Conservation (phyloP, 1,140 invertebrate genomes). For the Drosophila murphyi region DNA sequence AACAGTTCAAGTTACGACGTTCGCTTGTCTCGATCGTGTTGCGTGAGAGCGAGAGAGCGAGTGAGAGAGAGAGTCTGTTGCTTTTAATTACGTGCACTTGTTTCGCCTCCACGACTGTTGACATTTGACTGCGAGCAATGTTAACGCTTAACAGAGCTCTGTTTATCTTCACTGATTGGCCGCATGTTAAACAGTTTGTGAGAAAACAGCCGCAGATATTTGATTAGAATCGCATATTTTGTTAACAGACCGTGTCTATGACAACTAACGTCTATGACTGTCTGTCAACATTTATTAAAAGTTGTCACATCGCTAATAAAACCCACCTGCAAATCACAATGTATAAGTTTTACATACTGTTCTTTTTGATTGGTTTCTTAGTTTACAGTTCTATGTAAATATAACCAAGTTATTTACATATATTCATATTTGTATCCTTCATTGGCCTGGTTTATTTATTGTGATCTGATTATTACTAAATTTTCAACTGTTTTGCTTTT, state of each 20-base stretch:
- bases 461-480: no score
- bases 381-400: conserved; percentile 22
- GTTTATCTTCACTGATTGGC: conserved; percentile 70
- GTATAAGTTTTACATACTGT: conserved; percentile 20
- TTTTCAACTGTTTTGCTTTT: neutral
- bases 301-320: conserved; percentile 42
- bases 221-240: conserved; percentile 52
- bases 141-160: conserved; percentile 70
- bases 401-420: conserved; percentile 13
- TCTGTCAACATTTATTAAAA: conserved; percentile 70
- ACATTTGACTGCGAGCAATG: conserved; percentile 60
- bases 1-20: conserved; percentile 59
- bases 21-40: conserved; percentile 12
- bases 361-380: conserved; percentile 41
- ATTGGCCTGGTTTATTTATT: conserved; percentile 15
- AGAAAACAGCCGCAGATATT: conserved; percentile 45
- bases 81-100: conserved; percentile 72
- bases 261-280: neutral
- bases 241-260: neutral
- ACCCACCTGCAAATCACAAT: conserved; percentile 20
- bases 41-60: conserved; percentile 12
- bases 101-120: conserved; percentile 43
- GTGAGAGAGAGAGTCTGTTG: conserved; percentile 33
- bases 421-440: neutral
- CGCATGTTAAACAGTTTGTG: conserved; percentile 63